These are phyloP conservation scores for Apomyelois bistriatella DNA, from an alignment of 2,888 invertebrate species.

Conservation along the genomic window DNA sequence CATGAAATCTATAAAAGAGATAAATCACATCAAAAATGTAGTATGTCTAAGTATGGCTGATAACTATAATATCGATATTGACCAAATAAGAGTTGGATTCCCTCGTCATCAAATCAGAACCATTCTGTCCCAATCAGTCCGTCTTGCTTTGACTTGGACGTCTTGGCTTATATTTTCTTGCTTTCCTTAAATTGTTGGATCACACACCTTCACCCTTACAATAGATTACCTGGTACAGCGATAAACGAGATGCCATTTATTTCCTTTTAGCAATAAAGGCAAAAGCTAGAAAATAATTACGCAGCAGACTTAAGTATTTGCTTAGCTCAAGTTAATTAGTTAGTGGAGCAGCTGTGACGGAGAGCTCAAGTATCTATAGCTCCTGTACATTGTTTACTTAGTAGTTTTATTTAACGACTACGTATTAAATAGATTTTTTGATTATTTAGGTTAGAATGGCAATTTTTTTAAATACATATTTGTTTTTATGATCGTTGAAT, in stretches of 20 bases:
- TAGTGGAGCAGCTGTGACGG: slow-evolving; percentile 43
- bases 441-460: too few relatives aligned
- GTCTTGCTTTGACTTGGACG: too few relatives aligned
- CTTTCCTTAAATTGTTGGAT: not conserved
- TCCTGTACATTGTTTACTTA: not conserved
- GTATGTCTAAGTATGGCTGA: too few relatives aligned
- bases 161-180: not conserved
- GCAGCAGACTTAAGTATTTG: slow-evolving; percentile 38
- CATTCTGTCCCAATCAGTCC: too few relatives aligned
- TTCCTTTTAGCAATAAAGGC: slow-evolving; percentile 30
- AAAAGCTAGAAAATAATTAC: slow-evolving; percentile 39
- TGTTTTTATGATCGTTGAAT: too few relatives aligned
- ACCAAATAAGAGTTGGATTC: too few relatives aligned
- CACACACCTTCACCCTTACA: not conserved
- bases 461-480: too few relatives aligned
- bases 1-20: too few relatives aligned
- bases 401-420: not conserved
- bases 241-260: slow-evolving; percentile 33
- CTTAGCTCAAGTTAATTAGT: slow-evolving; percentile 64
- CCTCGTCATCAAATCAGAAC: too few relatives aligned
- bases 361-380: slow-evolving; percentile 13
- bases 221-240: slow-evolving; percentile 15
- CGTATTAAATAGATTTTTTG: too few relatives aligned
- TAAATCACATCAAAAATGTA: too few relatives aligned
- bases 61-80: too few relatives aligned